These are phyloP conservation scores for Drosophila monieri DNA, from an alignment of 2,888 invertebrate genomes.

Conservation along the genomic window DNA sequence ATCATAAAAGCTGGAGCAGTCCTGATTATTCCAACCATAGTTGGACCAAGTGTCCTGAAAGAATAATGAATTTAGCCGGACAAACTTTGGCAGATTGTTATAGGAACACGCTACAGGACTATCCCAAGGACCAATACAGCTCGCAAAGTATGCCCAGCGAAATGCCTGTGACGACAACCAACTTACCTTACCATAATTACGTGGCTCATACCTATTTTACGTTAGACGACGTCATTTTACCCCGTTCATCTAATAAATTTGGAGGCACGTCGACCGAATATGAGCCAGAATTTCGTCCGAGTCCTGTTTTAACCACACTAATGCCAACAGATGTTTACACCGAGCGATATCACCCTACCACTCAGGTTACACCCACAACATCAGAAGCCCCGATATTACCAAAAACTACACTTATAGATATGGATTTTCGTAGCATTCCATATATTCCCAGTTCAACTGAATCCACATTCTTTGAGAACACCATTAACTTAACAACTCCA, in stretches of 20 bases:
- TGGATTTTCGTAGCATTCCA: slow-evolving; percentile 4
- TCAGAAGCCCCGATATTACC: neutral
- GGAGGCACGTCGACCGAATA: slow-evolving; percentile 23
- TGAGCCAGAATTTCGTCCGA: slow-evolving; percentile 4
- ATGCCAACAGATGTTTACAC: slow-evolving; percentile 9
- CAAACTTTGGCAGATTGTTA: slow-evolving; percentile 20
- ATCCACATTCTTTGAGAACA: slow-evolving; percentile 2
- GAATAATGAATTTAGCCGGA: slow-evolving; percentile 2
- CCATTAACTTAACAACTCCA: slow-evolving; percentile 25
- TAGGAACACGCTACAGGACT: slow-evolving; percentile 7
- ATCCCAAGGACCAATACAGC: slow-evolving; percentile 19
- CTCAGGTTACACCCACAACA: slow-evolving; percentile 13
- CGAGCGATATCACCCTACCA: slow-evolving; percentile 4
- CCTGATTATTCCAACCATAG: slow-evolving; percentile 14
- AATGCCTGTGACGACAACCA: slow-evolving; percentile 31
- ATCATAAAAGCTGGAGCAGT: slow-evolving; percentile 6
- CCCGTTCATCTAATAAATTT: slow-evolving; percentile 29
- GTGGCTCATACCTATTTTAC: slow-evolving; percentile 62
- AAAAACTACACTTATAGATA: neutral
- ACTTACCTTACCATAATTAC: slow-evolving; percentile 38
- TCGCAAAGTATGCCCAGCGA: slow-evolving; percentile 21
- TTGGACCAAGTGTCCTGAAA: slow-evolving; percentile 30
- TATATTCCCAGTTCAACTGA: slow-evolving; percentile 8
- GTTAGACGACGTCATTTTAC: slow-evolving; percentile 56
- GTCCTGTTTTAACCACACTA: slow-evolving; percentile 21